phyloP scores from a whole-genome alignment of 2,888 invertebrate species.

The Plebejus melissa region DNA sequence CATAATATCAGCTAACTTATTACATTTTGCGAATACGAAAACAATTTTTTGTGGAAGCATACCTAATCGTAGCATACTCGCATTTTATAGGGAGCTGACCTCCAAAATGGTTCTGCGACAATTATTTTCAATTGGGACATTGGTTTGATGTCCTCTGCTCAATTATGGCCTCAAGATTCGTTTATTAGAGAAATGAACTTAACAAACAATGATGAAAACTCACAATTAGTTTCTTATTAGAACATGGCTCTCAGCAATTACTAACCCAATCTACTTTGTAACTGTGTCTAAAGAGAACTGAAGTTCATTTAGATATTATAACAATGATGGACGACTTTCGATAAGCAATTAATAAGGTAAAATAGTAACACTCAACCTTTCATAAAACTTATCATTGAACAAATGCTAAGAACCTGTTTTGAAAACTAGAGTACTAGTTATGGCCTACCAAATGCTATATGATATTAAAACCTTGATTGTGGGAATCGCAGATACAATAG shows the following conservation, averaged over 20 bases:
- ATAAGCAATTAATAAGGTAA: background rate
- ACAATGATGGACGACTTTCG: background rate
- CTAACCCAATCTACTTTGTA: background rate
- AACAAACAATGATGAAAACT: slow-evolving; percentile 29
- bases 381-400: too few species aligned
- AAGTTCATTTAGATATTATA: background rate
- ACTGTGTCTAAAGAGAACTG: background rate
- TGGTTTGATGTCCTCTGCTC: slow-evolving; percentile 42
- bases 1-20: slow-evolving; percentile 46
- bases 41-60: slow-evolving; percentile 32
- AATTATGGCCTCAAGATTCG: slow-evolving; percentile 40
- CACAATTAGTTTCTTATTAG: slow-evolving; percentile 33
- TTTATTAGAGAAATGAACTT: slow-evolving; percentile 31
- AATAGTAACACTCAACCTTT: background rate
- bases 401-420: too few species aligned
- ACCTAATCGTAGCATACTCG: slow-evolving; percentile 25
- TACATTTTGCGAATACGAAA: slow-evolving; percentile 41
- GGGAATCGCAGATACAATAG: too few species aligned
- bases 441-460: too few species aligned
- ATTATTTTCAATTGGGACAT: slow-evolving; percentile 61
- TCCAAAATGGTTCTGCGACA: slow-evolving; percentile 53
- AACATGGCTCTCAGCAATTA: slow-evolving; percentile 7
- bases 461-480: too few species aligned
- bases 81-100: slow-evolving; percentile 44
- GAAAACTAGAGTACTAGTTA: too few species aligned